phyloP scores from a whole-genome alignment of 2,797 vertebrate species.

The Xenentodon cancila region DNA sequence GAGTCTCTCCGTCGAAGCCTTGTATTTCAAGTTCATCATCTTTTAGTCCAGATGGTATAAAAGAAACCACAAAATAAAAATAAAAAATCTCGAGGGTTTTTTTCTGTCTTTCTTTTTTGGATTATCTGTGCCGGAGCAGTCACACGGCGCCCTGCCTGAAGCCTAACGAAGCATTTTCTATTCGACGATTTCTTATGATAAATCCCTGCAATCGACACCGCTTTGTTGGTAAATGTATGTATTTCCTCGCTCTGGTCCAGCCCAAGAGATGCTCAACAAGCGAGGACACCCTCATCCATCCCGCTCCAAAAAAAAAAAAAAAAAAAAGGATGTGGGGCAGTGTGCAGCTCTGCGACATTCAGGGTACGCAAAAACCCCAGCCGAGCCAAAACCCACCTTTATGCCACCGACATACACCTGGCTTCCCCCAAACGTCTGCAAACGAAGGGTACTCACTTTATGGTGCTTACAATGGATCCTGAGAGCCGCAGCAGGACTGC shows the following conservation, averaged over 20 bases:
- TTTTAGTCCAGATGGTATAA: slow-evolving; percentile 22
- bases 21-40: slow-evolving; percentile 33
- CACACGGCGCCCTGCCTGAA: slow-evolving; percentile 51
- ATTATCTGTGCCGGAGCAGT: slow-evolving; percentile 8
- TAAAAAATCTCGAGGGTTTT: background rate
- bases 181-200: slow-evolving; percentile 37
- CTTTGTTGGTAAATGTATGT: background rate
- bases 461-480: slow-evolving; percentile 86
- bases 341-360: slow-evolving; percentile 86
- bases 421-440: slow-evolving; percentile 7
- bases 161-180: slow-evolving; percentile 20
- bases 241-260: slow-evolving; percentile 19
- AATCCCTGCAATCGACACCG: slow-evolving; percentile 8
- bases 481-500: slow-evolving; percentile 87
- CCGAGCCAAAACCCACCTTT: slow-evolving; percentile 22
- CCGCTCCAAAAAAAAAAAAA: slow-evolving; percentile 30
- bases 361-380: slow-evolving; percentile 58
- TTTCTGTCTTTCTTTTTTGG: background rate
- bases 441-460: slow-evolving; percentile 74
- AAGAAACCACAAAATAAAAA: background rate
- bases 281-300: slow-evolving; percentile 57
- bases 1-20: slow-evolving; percentile 39
- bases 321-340: slow-evolving; percentile 53
- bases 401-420: slow-evolving; percentile 29
- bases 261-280: slow-evolving; percentile 35